phyloP scores from a whole-genome alignment of 2,113 vertebrate genomes.

The Sebastes fasciatus region DNA sequence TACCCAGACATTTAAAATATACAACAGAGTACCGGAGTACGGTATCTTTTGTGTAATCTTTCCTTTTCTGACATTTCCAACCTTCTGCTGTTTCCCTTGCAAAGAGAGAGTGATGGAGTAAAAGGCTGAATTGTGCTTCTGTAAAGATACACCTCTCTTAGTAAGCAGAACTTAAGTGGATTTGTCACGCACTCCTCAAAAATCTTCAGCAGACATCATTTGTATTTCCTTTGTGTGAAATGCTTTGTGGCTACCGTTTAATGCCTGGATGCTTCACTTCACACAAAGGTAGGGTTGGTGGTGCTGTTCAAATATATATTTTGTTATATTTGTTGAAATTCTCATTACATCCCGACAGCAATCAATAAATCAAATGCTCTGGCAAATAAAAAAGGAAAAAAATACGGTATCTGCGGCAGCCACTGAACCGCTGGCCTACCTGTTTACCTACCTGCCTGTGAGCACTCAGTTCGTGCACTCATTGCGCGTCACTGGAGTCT shows the following conservation, averaged over 20 bases:
- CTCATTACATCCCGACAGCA: too few relatives aligned
- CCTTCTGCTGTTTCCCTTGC: neutral
- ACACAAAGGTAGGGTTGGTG: neutral
- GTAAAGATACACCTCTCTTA: constrained; percentile 13
- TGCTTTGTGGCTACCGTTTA: neutral
- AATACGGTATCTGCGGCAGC: too few relatives aligned
- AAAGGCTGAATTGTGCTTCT: neutral
- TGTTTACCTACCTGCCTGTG: too few relatives aligned
- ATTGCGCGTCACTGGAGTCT: too few relatives aligned
- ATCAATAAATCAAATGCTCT: too few relatives aligned
- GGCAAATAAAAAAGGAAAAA: too few relatives aligned
- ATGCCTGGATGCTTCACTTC: neutral
- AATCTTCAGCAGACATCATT: neutral
- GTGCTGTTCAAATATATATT: too few relatives aligned
- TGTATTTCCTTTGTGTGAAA: constrained; percentile 14
- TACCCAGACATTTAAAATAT: constrained; percentile 39
- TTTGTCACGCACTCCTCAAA: neutral
- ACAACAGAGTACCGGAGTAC: constrained; percentile 12
- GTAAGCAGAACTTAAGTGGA: neutral
- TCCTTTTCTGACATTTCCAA: constrained; percentile 32
- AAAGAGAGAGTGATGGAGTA: neutral
- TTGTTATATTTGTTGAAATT: too few relatives aligned
- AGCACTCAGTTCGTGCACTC: too few relatives aligned
- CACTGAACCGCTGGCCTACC: too few relatives aligned
- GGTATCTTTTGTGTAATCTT: constrained; percentile 33